A percentile compares a stretch with the other conserved stretches of the same genome.
phyloP scores from a whole-genome alignment of 2,888 invertebrate species.

The Morpho achilles region DNA sequence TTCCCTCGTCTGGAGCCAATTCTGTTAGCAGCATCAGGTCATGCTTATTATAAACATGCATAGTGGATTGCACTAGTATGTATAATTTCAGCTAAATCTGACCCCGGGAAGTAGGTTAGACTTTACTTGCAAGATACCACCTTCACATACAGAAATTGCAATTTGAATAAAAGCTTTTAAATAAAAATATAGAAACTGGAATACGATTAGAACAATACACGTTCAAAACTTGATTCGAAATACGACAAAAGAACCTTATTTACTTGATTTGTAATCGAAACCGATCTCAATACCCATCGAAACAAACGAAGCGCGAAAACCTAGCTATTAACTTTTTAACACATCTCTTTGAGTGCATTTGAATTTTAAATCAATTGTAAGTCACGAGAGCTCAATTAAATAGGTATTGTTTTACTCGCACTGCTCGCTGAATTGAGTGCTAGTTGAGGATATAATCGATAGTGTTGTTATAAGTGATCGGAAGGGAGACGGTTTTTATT shows the following conservation, averaged over 20 bases:
- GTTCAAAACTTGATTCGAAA: too few relatives aligned
- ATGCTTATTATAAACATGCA: too few relatives aligned
- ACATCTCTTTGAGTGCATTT: constrained; percentile 39
- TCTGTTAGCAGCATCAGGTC: too few relatives aligned
- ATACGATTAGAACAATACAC: too few relatives aligned
- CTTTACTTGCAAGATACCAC: too few relatives aligned
- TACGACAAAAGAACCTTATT: constrained; percentile 6
- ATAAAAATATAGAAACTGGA: too few relatives aligned
- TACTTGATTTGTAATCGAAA: constrained; percentile 13
- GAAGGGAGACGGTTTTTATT: constrained; percentile 1
- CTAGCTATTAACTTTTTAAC: constrained; percentile 31
- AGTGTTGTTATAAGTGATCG: constrained; percentile 28
- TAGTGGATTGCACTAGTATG: too few relatives aligned
- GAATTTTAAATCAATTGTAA: constrained; percentile 46
- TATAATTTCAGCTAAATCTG: too few relatives aligned
- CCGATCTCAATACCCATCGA: constrained; percentile 12
- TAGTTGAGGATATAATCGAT: constrained; percentile 34
- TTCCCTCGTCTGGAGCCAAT: too few relatives aligned
- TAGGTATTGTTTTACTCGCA: constrained; percentile 37
- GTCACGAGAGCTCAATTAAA: constrained; percentile 40
- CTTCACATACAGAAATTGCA: too few relatives aligned
- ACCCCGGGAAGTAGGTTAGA: too few relatives aligned
- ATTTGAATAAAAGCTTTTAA: too few relatives aligned
- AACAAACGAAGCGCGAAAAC: constrained; percentile 21
- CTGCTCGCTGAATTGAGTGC: constrained; percentile 24